Conservation (phyloP, 2,888 invertebrate genomes). For the Caenorhabditis wallacei region DNA sequence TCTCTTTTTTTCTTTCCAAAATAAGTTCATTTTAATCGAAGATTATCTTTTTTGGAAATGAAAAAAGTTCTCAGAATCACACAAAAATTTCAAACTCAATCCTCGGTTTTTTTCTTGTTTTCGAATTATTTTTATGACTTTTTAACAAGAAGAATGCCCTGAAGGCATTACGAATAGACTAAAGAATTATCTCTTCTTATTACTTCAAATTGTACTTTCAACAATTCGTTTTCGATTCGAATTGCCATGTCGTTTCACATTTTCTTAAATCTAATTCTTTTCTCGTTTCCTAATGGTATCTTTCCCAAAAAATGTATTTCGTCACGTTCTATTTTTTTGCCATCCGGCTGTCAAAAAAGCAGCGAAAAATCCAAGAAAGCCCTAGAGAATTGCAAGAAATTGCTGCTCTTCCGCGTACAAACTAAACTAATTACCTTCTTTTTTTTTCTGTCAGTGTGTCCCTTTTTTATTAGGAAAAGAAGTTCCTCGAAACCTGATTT, state of each 20-base stretch:
- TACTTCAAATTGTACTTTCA: not conserved
- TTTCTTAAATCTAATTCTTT: too few species aligned
- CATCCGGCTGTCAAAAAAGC: constrained; percentile 3
- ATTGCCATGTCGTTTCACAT: not conserved
- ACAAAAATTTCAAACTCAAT: not conserved
- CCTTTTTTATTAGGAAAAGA: constrained; percentile 22
- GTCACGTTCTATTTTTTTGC: constrained; percentile 25
- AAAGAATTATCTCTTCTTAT: not conserved
- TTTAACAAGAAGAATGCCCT: constrained; percentile 6
- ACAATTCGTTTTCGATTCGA: not conserved
- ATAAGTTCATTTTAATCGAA: not conserved
- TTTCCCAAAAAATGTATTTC: not conserved
- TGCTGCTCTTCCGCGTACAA: constrained; percentile 32
- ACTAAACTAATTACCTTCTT: constrained; percentile 56
- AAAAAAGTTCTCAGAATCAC: not conserved
- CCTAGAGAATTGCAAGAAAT: constrained; percentile 28
- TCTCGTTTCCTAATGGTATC: not conserved
- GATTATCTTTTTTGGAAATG: not conserved
- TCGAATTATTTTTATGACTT: constrained; percentile 34
- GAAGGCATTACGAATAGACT: constrained; percentile 9
- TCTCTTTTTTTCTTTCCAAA: constrained; percentile 5
- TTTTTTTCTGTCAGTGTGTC: constrained; percentile 43
- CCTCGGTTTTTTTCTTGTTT: constrained; percentile 20
- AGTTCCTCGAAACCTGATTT: constrained; percentile 42
- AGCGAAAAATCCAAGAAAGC: not conserved